Base-by-base conservation (phyloP, 23 tunicate genomes). In the Pegea sp. region DNA sequence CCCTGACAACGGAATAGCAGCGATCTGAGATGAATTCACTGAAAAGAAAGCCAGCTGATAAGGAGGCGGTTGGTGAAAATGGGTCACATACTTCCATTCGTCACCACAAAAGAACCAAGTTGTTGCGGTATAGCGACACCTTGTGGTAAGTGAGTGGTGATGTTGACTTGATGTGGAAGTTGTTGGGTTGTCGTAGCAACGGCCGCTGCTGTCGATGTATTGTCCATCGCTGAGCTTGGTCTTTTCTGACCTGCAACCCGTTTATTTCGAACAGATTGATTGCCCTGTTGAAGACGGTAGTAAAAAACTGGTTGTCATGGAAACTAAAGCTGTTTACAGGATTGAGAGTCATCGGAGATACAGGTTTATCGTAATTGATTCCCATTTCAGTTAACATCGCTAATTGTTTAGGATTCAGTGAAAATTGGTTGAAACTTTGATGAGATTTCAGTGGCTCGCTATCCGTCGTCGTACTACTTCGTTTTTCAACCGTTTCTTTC, bases 401-500 rank as follows among this genome's bases (percentile, higher is more conserved):
- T 32, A 79, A 65, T 68, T 80, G 93, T 30, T 71, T 71, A 1
- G 93, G 93, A 44, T 80, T 80, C 5, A 79, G 60, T 34, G 71
- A 79, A 33, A 80, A 80, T 54, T 80, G 93, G 1, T 74, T 74
- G 1, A 66, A 57, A n/a, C n/a, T n/a, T n/a, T n/a, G n/a, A n/a
- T n/a, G n/a, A n/a, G n/a, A n/a, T n/a, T n/a, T n/a, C n/a, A n/a
- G n/a, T n/a, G n/a, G n/a, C n/a, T n/a, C n/a, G n/a, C n/a, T n/a
- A n/a, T n/a, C n/a, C n/a, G n/a, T n/a, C n/a, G n/a, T n/a, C n/a
- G n/a, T n/a, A n/a, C n/a, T n/a, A n/a, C n/a, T n/a, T n/a, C n/a
- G n/a, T n/a, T n/a, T n/a, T n/a, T n/a, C n/a, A n/a, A n/a, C n/a
- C n/a, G n/a, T n/a, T n/a, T n/a, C n/a, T n/a, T n/a, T n/a, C n/a